phyloP scores from a whole-genome alignment of 2,797 vertebrate species.

The Sebastes iracundus region DNA sequence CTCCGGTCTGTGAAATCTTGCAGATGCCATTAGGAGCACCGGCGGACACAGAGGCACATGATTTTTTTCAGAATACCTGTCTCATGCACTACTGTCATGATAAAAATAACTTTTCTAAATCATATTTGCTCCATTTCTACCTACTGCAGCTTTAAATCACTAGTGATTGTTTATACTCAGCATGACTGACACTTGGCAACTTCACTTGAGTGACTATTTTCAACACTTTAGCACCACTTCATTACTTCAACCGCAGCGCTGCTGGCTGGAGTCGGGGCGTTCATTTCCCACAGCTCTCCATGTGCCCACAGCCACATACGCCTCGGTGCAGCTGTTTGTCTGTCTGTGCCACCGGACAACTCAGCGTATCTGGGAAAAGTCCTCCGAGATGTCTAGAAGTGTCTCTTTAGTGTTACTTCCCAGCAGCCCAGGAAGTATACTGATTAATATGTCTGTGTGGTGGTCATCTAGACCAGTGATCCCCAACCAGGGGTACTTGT shows the following conservation, averaged over 20 bases:
- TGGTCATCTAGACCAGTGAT: neutral
- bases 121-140: too few relatives aligned
- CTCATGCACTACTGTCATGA: too few relatives aligned
- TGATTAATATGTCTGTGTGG: neutral
- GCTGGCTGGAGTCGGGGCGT: conserved; percentile 34
- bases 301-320: conserved; percentile 26
- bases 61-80: too few relatives aligned
- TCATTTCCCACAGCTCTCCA: conserved; percentile 42
- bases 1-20: too few relatives aligned
- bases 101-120: too few relatives aligned
- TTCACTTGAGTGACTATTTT: conserved; percentile 46
- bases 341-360: conserved; percentile 22
- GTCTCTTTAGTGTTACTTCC: conserved; percentile 11
- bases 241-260: conserved; percentile 61
- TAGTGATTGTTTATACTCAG: conserved; percentile 6
- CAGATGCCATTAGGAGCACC: too few relatives aligned
- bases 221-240: conserved; percentile 59
- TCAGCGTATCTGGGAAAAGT: conserved; percentile 26
- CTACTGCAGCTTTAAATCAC: neutral
- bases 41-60: too few relatives aligned
- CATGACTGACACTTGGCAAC: conserved; percentile 38
- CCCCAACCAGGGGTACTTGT: neutral
- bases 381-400: neutral
- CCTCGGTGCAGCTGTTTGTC: conserved; percentile 38
- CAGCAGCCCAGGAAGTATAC: neutral